Base-by-base conservation (phyloP, 2,888 invertebrate genomes). In the Andricus quercusramuli region DNA sequence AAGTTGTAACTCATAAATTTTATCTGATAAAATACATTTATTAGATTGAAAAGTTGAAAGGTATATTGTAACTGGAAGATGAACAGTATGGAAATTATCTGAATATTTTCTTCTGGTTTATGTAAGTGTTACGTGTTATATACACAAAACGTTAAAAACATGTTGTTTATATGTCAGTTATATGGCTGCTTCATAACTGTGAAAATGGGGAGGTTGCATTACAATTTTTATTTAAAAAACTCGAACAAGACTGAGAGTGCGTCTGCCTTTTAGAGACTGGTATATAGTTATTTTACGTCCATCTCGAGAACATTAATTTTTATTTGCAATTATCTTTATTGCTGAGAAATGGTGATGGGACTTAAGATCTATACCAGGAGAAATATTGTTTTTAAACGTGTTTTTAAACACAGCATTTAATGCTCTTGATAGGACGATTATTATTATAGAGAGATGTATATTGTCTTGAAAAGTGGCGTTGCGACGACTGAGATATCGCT, bases 181-280 rank as follows among this genome's bases (percentile, higher is more conserved):
- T 44, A 68, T 68, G 15, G 25, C 44, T 15, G 13, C 41, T 41
- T 37, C 1, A n/a, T 67, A 64, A 29, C 25, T 67, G 20, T 67
- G 66, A 68, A 68, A 44, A 47, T 51, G 70, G 51, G 70, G 29
- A 70, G 29, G 51, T 51, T 70, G 70, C 70, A 70, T 47, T 70
- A 51, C 22, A 59, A n/a, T 22, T 59, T 59, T 59, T 22, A 22
- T 22, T 56, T 1, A 41, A 47, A 17, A 70, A 51, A 51, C 25
- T 44, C 44, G 25, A 44, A 25, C 70, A 70, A 70, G 70, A 70
- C 70, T 70, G 70, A 70, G 47, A 70, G 70, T 47, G 70, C 51
- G 47, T 70, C 29, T 70, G 70, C 22, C 47, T 44, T 70, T 70
- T 25, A 70, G 44, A 70, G 51, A 70, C 70, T 70, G 51, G 47